Conservation (phyloP, 2,113 vertebrate species). For the Menura novaehollandiae region DNA sequence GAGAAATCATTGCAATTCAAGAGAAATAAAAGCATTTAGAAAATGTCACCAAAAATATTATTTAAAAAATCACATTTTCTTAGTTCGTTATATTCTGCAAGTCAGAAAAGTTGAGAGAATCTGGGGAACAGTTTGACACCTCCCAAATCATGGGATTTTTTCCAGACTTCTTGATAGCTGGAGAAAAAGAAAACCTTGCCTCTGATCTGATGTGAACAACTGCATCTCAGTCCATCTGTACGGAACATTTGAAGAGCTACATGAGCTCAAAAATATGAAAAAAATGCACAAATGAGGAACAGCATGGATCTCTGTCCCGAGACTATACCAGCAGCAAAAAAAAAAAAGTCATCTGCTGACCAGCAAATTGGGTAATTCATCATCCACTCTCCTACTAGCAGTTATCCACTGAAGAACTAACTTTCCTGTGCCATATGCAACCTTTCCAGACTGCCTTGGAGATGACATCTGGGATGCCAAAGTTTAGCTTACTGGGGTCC, state of each 20-base stretch:
- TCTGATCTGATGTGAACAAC: not conserved
- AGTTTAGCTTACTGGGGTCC: not conserved
- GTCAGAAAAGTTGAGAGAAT: not conserved
- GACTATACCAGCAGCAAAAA: not conserved
- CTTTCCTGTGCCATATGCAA: not conserved
- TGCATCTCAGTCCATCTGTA: not conserved
- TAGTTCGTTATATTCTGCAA: not conserved
- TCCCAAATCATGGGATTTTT: rapidly evolving
- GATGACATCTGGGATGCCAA: not conserved
- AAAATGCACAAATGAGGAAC: not conserved
- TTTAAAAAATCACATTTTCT: not conserved
- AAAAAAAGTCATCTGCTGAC: not conserved
- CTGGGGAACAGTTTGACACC: not conserved
- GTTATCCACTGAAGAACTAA: not conserved
- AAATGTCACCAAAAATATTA: not conserved
- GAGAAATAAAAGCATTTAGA: not conserved
- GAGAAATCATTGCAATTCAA: not conserved
- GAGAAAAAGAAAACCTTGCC: not conserved
- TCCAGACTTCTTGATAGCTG: not conserved
- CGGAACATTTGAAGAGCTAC: not conserved
- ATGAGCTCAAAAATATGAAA: not conserved
- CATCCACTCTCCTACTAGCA: not conserved
- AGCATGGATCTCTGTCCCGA: not conserved
- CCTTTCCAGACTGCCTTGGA: not conserved
- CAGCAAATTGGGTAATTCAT: not conserved